Evolutionary conservation across 2,797 vertebrate genomes (phyloP), one percentile per base, ranked within the genome.

Genomic region (Synaphobranchus kaupii): DNA sequence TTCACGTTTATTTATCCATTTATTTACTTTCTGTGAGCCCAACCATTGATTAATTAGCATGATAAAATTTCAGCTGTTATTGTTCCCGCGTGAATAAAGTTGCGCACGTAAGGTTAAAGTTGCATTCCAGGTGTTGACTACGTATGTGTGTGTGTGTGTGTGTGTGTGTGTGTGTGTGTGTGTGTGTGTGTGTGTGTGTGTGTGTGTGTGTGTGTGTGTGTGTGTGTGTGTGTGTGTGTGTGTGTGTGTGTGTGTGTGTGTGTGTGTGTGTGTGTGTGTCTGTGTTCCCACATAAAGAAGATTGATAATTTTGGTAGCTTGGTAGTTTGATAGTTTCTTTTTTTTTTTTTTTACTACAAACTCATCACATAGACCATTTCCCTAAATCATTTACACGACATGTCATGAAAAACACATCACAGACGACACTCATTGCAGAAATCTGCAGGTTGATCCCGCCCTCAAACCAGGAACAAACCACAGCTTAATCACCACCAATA

Each of bases 401-500:
- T 25, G 20, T 47, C 34, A 78, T 22, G 6, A 52, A 12, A 76
- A 76, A 39, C n/a, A 39, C 34, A 76, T 39, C 71, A 20, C 34
- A 76, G 12, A 13, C 15, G 20, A 13, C 44, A 20, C 15, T 34
- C 25, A 50, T 48, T 48, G n/a, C 7, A 4, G 31, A 20, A 28
- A 44, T 34, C 71, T 76, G 39, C 6, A 48, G 39, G 39, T 22
- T 15, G 73, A 80, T 80, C 31, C 22, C 20, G 20, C 13, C 20
- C 39, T 76, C 12, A 13, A 15, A 7, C 31, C 15, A 76, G 34
- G 6, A 44, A 80, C 39, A 48, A 25, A 22, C 39, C 44, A 48
- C 76, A 80, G 22, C 76, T 48, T 80, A 80, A 80, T 80, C 20
- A 80, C 76, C 39, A 25, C 44, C 76, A 80, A 47, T 47, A 22